These are phyloP conservation scores for Cynodonichthys magdalenae DNA, from an alignment of 2,797 vertebrate genomes.

Conservation along the genomic window DNA sequence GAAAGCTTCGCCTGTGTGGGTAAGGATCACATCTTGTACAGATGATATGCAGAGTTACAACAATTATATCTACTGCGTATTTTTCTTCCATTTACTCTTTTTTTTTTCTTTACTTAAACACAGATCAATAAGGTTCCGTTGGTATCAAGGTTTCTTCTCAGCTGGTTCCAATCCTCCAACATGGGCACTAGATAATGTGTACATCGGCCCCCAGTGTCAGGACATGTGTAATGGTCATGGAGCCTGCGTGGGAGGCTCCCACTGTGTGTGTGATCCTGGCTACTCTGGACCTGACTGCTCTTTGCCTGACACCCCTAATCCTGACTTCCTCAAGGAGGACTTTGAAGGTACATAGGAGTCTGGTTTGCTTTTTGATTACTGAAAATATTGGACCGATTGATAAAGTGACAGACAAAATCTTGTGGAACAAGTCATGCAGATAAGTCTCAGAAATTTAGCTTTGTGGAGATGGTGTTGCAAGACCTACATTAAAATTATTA, in stretches of 20 bases:
- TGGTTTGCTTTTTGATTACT: neutral
- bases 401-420: neutral
- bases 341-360: constrained; percentile 89
- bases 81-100: neutral
- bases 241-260: constrained; percentile 89
- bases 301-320: constrained; percentile 89
- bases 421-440: neutral
- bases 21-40: constrained; percentile 67
- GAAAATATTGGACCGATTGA: too few relatives aligned
- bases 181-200: constrained; percentile 95
- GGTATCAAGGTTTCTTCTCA: constrained; percentile 97
- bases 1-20: constrained; percentile 95
- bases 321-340: constrained; percentile 98
- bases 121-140: constrained; percentile 95
- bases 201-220: constrained; percentile 96
- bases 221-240: constrained; percentile 97
- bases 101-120: neutral
- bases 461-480: too few relatives aligned
- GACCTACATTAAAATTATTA: neutral
- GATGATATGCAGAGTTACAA: neutral
- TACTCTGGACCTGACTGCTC: constrained; percentile 93
- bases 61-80: neutral
- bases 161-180: constrained; percentile 89
- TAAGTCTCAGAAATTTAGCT: too few relatives aligned
- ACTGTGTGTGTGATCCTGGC: constrained; percentile 90